Conservation (phyloP, 2,888 invertebrate species). For the Dryobota labecula region DNA sequence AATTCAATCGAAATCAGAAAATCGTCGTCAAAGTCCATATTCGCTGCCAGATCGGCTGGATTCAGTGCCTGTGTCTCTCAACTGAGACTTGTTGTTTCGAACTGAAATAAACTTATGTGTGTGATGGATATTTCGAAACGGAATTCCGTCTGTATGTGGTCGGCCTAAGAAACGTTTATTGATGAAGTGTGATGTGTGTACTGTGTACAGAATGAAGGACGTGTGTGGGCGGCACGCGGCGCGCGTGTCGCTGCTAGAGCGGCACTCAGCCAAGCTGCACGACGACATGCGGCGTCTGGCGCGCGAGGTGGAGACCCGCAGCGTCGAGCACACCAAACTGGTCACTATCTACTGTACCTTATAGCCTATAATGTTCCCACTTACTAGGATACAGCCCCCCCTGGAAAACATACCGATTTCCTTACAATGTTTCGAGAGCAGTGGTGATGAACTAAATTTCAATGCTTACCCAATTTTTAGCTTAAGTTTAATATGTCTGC, state of each 20-base stretch:
- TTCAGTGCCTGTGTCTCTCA: no score
- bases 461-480: not conserved
- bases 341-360: conserved; percentile 60
- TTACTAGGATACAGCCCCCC: not conserved
- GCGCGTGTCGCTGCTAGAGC: conserved; percentile 82
- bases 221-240: conserved; percentile 83
- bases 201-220: conserved; percentile 75
- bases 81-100: no score
- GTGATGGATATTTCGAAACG: no score
- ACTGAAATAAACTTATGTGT: no score
- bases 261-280: conserved; percentile 80
- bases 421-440: not conserved
- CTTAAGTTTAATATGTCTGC: not conserved
- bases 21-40: no score
- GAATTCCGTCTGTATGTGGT: no score
- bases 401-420: not conserved
- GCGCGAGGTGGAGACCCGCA: conserved; percentile 77
- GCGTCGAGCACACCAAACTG: conserved; percentile 70
- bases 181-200: not conserved
- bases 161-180: not conserved
- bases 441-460: not conserved
- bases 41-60: no score
- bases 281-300: conserved; percentile 87
- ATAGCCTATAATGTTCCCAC: not conserved
- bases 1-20: no score